Percentiles rank a stretch among this genome's conserved stretches.
Conservation (phyloP, 2,113 vertebrate species). For the Chlamydotis undulata region DNA sequence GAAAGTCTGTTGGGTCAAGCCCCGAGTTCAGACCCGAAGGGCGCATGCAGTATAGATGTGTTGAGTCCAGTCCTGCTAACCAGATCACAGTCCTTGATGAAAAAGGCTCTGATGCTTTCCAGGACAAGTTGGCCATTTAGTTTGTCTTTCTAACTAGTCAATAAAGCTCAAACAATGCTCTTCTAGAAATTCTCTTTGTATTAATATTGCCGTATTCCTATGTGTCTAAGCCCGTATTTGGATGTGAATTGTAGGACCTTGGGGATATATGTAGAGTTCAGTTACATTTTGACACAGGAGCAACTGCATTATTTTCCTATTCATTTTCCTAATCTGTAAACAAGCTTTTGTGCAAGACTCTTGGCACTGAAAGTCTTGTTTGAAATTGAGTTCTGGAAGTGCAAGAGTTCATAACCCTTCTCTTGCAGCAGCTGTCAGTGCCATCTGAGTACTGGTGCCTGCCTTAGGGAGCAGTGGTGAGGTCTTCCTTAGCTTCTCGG, state of each 20-base stretch:
- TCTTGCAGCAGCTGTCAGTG: neutral
- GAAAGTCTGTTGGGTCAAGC: neutral
- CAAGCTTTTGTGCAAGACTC: constrained; percentile 37
- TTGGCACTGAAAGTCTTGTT: constrained; percentile 4
- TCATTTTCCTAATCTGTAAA: constrained; percentile 38
- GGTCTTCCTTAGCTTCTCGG: neutral
- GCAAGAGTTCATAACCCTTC: constrained; percentile 48
- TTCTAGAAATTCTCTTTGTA: neutral
- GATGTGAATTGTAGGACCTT: constrained; percentile 4
- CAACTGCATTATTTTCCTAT: constrained; percentile 21
- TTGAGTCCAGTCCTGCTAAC: neutral
- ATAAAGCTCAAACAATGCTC: constrained; percentile 7
- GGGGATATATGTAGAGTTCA: neutral
- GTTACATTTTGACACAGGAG: constrained; percentile 34
- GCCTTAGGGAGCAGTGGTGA: neutral
- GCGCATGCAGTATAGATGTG: neutral
- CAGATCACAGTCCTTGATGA: neutral
- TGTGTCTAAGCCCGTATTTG: neutral
- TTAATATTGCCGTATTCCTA: neutral
- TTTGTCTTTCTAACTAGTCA: constrained; percentile 8
- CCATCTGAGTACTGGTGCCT: neutral
- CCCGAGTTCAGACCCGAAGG: neutral
- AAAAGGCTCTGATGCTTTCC: constrained; percentile 7
- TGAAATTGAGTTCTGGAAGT: constrained; percentile 41
- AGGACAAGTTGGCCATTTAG: constrained; percentile 26